Conservation (phyloP, 2,797 vertebrate genomes). For the Xenops minutus region DNA sequence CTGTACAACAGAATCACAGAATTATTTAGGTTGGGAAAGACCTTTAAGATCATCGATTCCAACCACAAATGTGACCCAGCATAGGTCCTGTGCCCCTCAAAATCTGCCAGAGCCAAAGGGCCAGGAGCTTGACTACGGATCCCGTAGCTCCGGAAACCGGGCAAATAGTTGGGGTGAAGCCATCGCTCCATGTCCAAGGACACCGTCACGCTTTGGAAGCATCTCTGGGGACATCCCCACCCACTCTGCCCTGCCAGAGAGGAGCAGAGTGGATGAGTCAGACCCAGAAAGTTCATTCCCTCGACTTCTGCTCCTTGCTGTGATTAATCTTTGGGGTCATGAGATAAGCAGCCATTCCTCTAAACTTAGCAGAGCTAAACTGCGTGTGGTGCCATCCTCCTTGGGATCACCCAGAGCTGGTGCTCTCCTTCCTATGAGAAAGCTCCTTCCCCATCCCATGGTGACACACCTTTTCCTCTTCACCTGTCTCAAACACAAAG, state of each 20-base stretch:
- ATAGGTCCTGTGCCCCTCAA: not conserved
- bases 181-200: not conserved
- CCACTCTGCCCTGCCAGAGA: not conserved
- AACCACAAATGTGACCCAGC: not conserved
- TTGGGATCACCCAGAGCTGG: not conserved
- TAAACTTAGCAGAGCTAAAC: not conserved
- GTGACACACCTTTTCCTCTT: not conserved
- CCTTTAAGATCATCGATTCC: not conserved
- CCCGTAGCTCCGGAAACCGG: accelerated
- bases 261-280: slow-evolving; percentile 37
- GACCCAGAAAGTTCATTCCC: slow-evolving; percentile 30
- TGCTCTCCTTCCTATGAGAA: not conserved
- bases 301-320: not conserved
- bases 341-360: slow-evolving; percentile 9
- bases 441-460: not conserved
- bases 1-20: accelerated
- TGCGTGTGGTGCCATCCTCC: not conserved
- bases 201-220: not conserved
- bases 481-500: not conserved
- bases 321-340: slow-evolving; percentile 5
- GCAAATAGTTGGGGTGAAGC: not conserved
- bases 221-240: slow-evolving; percentile 50
- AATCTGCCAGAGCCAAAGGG: not conserved
- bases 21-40: not conserved
- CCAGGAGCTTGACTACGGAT: accelerated